Evolutionary conservation across 2,113 vertebrate species (phyloP).

Genomic region (Psammodynastes pulverulentus): DNA sequence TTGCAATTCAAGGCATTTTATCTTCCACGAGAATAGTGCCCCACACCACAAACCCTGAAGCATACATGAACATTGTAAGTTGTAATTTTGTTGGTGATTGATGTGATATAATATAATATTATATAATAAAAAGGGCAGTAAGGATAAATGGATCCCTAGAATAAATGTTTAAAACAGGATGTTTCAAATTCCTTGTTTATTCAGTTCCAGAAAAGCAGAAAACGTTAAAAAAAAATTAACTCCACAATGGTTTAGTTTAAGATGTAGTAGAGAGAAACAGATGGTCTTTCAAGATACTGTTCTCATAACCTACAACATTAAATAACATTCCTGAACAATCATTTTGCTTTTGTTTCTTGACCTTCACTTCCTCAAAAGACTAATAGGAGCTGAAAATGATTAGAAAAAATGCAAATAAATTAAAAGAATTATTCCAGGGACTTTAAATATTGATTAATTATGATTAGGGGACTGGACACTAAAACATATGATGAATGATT

Average conservation of each 20-base stretch:
- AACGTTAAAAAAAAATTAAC: background rate
- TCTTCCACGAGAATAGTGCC: background rate
- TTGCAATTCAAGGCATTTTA: background rate
- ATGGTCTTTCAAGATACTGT: background rate
- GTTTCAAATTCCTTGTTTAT: background rate
- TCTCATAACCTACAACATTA: background rate
- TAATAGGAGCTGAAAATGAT: background rate
- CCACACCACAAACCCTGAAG: background rate
- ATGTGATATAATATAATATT: background rate
- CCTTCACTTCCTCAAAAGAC: background rate
- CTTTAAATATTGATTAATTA: background rate
- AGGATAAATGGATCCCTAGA: background rate
- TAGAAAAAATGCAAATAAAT: background rate
- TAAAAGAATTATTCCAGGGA: background rate
- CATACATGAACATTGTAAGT: slow-evolving; percentile 15
- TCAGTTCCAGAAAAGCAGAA: background rate
- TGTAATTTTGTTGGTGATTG: background rate
- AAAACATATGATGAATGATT: too few species aligned
- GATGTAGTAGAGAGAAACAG: background rate
- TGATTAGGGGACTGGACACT: too few species aligned
- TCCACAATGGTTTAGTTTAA: background rate
- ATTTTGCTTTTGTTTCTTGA: background rate
- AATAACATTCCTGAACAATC: background rate
- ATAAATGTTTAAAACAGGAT: background rate
- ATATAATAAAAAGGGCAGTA: background rate